A percentile compares a stretch with the other conserved stretches of the same genome.
Conservation (phyloP, 2,888 invertebrate species). For the Synergus laeviventris region DNA sequence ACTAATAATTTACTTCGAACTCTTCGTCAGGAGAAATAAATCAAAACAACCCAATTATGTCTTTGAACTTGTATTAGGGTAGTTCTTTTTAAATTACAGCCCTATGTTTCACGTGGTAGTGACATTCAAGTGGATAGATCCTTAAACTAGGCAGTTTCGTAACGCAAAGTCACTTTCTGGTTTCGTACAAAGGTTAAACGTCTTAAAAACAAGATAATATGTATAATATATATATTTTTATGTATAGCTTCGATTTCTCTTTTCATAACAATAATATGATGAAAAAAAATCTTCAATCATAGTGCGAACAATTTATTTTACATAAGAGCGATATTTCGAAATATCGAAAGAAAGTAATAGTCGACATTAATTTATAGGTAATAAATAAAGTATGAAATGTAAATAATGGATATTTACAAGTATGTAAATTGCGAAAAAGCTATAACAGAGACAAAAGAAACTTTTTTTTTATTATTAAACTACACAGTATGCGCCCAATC, state of each 20-base stretch:
- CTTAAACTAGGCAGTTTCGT: slow-evolving; percentile 37
- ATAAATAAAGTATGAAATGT: slow-evolving; percentile 75
- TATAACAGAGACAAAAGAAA: slow-evolving; percentile 70
- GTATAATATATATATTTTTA: slow-evolving; percentile 43
- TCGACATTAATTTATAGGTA: slow-evolving; percentile 67
- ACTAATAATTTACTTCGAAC: neutral
- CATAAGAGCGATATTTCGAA: slow-evolving; percentile 69
- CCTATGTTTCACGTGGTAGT: slow-evolving; percentile 51
- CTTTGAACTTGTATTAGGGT: slow-evolving; percentile 58
- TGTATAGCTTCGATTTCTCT: slow-evolving; percentile 45
- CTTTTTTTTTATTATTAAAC: slow-evolving; percentile 50
- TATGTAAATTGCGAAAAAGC: slow-evolving; percentile 74
- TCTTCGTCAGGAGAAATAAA: slow-evolving; percentile 21
- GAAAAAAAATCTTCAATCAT: slow-evolving; percentile 62
- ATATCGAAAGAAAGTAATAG: slow-evolving; percentile 62
- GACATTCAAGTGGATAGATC: slow-evolving; percentile 31
- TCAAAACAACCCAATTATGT: slow-evolving; percentile 48
- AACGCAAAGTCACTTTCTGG: slow-evolving; percentile 52
- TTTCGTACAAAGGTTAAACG: slow-evolving; percentile 58
- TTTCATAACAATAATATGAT: slow-evolving; percentile 64
- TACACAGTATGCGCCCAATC: slow-evolving; percentile 39
- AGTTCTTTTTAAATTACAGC: slow-evolving; percentile 58
- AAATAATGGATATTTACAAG: slow-evolving; percentile 75
- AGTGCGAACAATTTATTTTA: slow-evolving; percentile 75
- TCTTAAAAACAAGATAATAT: slow-evolving; percentile 61